These are phyloP conservation scores for Parotocinclus haroldoi DNA, from an alignment of 2,797 vertebrate species.

Conservation along the genomic window DNA sequence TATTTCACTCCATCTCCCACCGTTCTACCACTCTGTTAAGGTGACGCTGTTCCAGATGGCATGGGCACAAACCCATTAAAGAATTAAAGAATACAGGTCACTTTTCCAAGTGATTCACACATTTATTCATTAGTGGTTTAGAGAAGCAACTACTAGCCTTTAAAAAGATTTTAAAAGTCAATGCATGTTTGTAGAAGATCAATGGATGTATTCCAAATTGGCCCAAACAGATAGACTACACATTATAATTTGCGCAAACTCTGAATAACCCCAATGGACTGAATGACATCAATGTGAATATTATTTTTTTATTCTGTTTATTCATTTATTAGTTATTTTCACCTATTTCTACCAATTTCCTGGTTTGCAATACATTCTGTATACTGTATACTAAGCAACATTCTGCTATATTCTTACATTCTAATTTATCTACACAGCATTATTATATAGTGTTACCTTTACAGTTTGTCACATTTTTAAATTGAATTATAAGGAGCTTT, in stretches of 20 bases:
- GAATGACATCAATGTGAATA: slow-evolving; percentile 1
- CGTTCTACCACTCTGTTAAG: slow-evolving; percentile 24
- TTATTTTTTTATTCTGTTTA: background rate
- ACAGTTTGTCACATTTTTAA: slow-evolving; percentile 3
- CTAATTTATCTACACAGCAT: no score
- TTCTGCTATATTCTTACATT: slow-evolving; percentile 1
- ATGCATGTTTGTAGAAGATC: background rate
- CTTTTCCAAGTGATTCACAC: slow-evolving; percentile 22
- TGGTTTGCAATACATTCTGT: slow-evolving; percentile 45
- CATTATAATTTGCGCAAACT: background rate
- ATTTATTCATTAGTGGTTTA: slow-evolving; percentile 20
- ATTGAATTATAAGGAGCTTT: slow-evolving; percentile 20
- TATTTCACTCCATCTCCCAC: slow-evolving; percentile 38
- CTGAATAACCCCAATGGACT: background rate
- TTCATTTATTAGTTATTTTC: background rate
- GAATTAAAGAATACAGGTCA: slow-evolving; percentile 17
- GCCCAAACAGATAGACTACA: background rate
- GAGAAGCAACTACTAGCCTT: slow-evolving; percentile 8
- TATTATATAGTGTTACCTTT: no score
- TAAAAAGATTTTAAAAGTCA: background rate
- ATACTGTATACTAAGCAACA: no score
- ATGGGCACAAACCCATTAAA: slow-evolving; percentile 30
- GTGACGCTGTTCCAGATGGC: slow-evolving; percentile 26
- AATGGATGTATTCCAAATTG: background rate
- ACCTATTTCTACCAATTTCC: slow-evolving; percentile 5